Evolutionary conservation across 64 coral and sea anemone species (phyloP).

Genomic region (Dendrophyllia cribrosa): DNA sequence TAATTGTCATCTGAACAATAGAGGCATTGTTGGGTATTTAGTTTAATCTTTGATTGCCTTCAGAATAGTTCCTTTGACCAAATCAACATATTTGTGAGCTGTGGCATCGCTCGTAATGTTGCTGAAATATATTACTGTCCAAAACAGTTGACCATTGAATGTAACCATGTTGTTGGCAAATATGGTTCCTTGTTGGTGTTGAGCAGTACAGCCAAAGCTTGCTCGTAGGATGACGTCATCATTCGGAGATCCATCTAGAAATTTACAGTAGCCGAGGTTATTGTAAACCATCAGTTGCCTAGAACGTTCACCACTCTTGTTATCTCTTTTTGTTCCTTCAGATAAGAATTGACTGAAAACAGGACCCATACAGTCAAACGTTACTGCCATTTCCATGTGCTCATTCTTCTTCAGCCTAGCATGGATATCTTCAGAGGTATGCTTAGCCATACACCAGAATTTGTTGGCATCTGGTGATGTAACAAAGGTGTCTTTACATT

Average conservation of each 20-base stretch:
- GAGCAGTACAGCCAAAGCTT: not conserved
- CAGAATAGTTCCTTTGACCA: not conserved
- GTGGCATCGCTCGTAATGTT: not conserved
- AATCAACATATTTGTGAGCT: not conserved
- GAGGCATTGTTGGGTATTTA: too few species aligned
- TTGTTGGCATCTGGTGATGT: not conserved
- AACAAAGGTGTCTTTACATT: not conserved
- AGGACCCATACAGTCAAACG: not conserved
- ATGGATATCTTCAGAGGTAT: slow-evolving; percentile 1
- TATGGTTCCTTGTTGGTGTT: slow-evolving; percentile 2
- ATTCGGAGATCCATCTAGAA: not conserved
- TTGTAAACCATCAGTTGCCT: not conserved
- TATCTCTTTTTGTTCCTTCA: not conserved
- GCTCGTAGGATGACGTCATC: slow-evolving; percentile 2
- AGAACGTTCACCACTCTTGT: not conserved
- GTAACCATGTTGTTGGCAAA: not conserved
- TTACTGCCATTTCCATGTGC: not conserved
- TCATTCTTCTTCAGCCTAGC: not conserved
- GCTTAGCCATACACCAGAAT: slow-evolving; percentile 1
- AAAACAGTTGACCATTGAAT: not conserved
- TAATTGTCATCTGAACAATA: too few species aligned
- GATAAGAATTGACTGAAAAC: not conserved
- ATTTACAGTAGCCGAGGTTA: not conserved
- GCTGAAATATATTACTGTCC: not conserved
- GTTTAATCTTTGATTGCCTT: not conserved